Base-by-base conservation (phyloP, 1,140 invertebrate species). In the Hydropsyche tenuis region DNA sequence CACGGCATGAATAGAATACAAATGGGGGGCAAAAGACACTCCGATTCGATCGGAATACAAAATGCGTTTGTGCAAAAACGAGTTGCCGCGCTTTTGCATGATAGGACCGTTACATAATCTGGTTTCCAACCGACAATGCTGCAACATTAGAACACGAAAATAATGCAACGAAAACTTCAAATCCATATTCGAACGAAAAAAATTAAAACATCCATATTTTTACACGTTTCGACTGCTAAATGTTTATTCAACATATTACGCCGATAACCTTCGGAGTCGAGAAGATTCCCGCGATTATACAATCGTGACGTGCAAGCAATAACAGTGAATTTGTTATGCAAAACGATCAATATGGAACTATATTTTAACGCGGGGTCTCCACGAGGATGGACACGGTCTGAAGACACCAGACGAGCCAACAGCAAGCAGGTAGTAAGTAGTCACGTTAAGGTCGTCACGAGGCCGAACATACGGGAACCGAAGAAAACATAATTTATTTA, bases 351-450 rank as follows among this genome's bases (percentile, higher is more conserved):
- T 9, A 53, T 20, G 20, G 7, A 53, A 4, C 3, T 37, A 4
- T 37, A 37, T 37, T 37, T 37, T 9, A n/a, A n/a, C 30, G 30
- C 30, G 30, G 9, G 30, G 30, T 9, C 30, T 37, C 30, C 18
- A 60, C 22, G 56, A 14, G 23, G 56, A 60, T 60, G 23, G 56
- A 60, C 56, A 60, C 56, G 56, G 56, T 60, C 56, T 27, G 23
- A 25, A 60, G 56, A 60, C 20, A n/a, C 7, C 56, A 60, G 56
- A 60, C 23, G 23, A 2, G 7, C n/a, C n/a, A 1, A 1, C 48
- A 37, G 9, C 30, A n/a, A n/a, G n/a, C n/a, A n/a, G 30, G 30
- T 9, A 37, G 9, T 4, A 4, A 53, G 20, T 22, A 60, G 56
- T 48, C 23, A 25, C 20, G 56, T 60, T 27, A 60, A 60, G 56